A percentile compares a stretch with the other conserved stretches of the same genome.
phyloP scores from a whole-genome alignment of 2,113 vertebrate genomes.

The Passer montanus region DNA sequence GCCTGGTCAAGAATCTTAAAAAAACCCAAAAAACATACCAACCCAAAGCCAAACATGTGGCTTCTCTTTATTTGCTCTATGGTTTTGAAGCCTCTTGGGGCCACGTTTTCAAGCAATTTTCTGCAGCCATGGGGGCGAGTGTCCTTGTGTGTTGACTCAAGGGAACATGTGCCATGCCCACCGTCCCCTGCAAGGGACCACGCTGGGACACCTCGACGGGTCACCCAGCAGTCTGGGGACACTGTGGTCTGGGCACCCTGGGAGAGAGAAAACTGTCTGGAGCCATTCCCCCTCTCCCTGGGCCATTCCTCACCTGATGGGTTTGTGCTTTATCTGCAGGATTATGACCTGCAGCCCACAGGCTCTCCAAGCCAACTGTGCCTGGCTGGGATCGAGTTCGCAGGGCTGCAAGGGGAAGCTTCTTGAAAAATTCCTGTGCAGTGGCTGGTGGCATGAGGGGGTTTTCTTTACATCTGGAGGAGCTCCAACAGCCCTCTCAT shows the following conservation, averaged over 20 bases:
- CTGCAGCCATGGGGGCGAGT: not conserved
- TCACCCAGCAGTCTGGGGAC: not conserved
- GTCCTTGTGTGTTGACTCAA: fast-evolving
- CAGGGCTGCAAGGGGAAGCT: not conserved
- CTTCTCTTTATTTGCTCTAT: constrained; percentile 26
- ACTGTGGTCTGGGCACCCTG: fast-evolving
- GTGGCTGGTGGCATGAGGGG: fast-evolving
- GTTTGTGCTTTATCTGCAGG: not conserved
- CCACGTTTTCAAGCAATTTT: not conserved
- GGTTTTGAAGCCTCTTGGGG: not conserved
- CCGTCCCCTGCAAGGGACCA: fast-evolving
- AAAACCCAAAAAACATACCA: not conserved
- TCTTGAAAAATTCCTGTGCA: not conserved
- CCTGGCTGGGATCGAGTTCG: not conserved
- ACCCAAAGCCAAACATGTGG: not conserved
- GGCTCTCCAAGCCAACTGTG: not conserved
- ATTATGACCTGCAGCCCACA: not conserved
- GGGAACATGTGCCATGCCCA: fast-evolving
- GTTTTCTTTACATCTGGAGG: not conserved
- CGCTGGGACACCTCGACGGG: fast-evolving
- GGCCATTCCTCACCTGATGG: not conserved
- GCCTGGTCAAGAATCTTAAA: not conserved
- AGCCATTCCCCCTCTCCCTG: not conserved
- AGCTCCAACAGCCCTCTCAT: not conserved
- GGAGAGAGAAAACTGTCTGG: not conserved